These are phyloP conservation scores for Megathymus violae DNA, from an alignment of 1,140 invertebrate species.

Conservation along the genomic window DNA sequence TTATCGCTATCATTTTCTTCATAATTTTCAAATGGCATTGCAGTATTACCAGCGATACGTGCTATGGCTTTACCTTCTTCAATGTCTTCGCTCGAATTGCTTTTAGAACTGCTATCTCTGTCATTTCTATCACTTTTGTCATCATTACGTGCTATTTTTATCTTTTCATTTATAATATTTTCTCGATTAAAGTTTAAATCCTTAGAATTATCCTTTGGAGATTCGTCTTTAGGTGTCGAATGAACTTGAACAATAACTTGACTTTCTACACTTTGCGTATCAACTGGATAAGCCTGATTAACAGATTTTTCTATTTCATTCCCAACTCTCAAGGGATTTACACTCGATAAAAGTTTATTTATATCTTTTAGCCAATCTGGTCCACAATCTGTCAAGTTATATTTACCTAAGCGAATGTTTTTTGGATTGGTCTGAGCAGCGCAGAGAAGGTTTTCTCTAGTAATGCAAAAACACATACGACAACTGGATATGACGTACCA, in stretches of 20 bases:
- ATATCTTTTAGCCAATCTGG: slow-evolving; percentile 46
- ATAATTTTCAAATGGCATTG: slow-evolving; percentile 24
- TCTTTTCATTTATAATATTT: not conserved
- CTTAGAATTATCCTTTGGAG: not conserved
- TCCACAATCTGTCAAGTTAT: slow-evolving; percentile 53
- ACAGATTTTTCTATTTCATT: not conserved
- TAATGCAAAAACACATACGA: slow-evolving; percentile 62
- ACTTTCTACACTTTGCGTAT: too few relatives aligned
- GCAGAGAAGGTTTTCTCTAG: slow-evolving; percentile 59
- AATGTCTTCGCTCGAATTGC: not conserved
- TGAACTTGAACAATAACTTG: not conserved
- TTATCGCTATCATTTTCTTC: not conserved
- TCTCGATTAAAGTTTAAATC: not conserved
- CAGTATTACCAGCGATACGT: slow-evolving; percentile 4
- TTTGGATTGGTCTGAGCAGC: slow-evolving; percentile 40
- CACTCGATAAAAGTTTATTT: slow-evolving; percentile 11
- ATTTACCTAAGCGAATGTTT: slow-evolving; percentile 43
- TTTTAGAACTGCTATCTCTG: slow-evolving; percentile 6
- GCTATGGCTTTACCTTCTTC: slow-evolving; percentile 3
- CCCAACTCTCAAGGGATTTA: not conserved
- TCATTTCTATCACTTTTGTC: slow-evolving; percentile 3
- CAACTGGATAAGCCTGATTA: too few relatives aligned
- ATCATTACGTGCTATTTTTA: slow-evolving; percentile 10
- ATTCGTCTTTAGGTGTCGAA: not conserved
- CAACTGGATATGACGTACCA: slow-evolving; percentile 64